Base-by-base conservation (phyloP, 1,140 invertebrate genomes). In the Tetragnatha versicolor region DNA sequence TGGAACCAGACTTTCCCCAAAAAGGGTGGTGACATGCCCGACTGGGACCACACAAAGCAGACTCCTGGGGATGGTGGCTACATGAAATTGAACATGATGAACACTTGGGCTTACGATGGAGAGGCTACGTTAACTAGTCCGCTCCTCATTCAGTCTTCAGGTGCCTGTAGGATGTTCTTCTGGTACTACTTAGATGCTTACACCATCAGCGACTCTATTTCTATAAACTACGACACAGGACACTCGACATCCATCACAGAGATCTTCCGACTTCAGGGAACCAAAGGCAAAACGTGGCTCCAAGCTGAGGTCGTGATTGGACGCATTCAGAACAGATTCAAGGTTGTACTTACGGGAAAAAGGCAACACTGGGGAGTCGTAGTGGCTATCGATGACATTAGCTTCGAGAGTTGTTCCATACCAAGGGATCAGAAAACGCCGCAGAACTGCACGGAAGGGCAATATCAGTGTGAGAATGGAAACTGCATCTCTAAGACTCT, bases 311-410 rank as follows among this genome's bases (percentile, higher is more conserved):
- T 69, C 2, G 12, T 70, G 20, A 33, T 82, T 31, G 81, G 81
- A 9, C 31, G 81, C 39, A 77, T 82, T 12, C 20, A n/a, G 14
- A 42, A 65, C n/a, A 9, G 61, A 27, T 82, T 82, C 39, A 65
- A 27, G 6, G 49, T 81, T 3, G 37, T 17, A 3, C 20, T 82
- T 65, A 33, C 27, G 20, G 81, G 80, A 25, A 12, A 31, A 17
- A 70, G 47, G 53, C 20, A 29, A 53, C 33, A 42, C 12, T 9
- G 20, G 20, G 68, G 22, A 9, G 42, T 33, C 14, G 58, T 55
- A 2, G 45, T 82, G 20, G 76, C 76, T 1, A 69, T 82, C 25
- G 72, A 81, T 35, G 79, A 82, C 45, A 7, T 81, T 1, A 39
- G 49, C 5, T 80, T 82, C n/a, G 61, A 61, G 10, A 61, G 72